These are phyloP conservation scores for Coccyzus lansbergi DNA, from an alignment of 2,797 vertebrate species.

Conservation along the genomic window DNA sequence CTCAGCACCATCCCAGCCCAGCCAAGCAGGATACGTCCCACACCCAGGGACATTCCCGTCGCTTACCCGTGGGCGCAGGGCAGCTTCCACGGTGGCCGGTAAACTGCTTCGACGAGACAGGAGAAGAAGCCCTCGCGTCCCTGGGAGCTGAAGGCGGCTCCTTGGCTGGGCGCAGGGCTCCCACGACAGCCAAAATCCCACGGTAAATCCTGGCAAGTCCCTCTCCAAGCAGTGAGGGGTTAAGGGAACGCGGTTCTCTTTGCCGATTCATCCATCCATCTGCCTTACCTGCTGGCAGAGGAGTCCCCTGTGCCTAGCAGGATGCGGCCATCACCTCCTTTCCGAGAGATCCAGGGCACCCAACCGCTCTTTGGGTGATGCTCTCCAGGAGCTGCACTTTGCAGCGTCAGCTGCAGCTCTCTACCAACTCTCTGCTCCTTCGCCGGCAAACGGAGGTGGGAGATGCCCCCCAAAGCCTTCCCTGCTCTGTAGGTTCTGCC, in stretches of 20 bases:
- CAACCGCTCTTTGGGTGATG: rapidly evolving
- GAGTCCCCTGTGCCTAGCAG: not conserved
- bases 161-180: not conserved
- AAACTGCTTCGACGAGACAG: not conserved
- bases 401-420: not conserved
- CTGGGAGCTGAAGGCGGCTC: not conserved
- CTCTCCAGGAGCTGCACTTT: not conserved
- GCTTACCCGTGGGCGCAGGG: slow-evolving; percentile 46
- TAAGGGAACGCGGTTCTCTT: not conserved
- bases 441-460: rapidly evolving
- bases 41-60: not conserved
- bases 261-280: slow-evolving; percentile 61
- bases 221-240: slow-evolving; percentile 16
- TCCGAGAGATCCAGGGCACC: rapidly evolving
- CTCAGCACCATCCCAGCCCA: not conserved
- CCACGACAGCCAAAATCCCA: not conserved
- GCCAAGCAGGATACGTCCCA: not conserved
- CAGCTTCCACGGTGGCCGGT: not conserved
- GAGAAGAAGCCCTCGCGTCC: not conserved
- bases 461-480: not conserved
- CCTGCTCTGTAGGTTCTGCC: not conserved
- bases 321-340: not conserved
- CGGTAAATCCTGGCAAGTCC: slow-evolving; percentile 48
- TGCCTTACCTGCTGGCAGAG: not conserved
- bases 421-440: not conserved